Percentiles rank a stretch among this genome's conserved stretches.
Evolutionary conservation across 53 echinoderm and acorn worm species (phyloP).

Genomic region (Stichopus horrens): DNA sequence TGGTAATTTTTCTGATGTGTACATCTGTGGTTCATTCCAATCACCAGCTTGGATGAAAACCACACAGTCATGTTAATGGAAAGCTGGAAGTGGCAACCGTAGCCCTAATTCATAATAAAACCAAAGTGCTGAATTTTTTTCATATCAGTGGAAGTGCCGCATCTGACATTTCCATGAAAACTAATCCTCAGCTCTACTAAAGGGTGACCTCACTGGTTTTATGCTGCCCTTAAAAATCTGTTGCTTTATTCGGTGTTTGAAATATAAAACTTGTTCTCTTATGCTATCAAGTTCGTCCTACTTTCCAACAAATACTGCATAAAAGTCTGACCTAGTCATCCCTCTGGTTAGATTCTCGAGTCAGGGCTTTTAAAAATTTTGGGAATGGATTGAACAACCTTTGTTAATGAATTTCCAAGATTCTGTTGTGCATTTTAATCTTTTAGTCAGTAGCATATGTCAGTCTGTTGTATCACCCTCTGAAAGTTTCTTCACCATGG

Average conservation of each 20-base stretch:
- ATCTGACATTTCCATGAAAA: too few species aligned
- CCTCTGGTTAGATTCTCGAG: neutral
- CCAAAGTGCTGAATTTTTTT: too few species aligned
- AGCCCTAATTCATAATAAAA: too few species aligned
- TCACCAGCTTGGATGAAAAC: too few species aligned
- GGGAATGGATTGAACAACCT: slow-evolving; percentile 5
- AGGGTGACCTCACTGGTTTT: too few species aligned
- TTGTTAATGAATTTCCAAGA: slow-evolving; percentile 1
- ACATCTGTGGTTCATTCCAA: too few species aligned
- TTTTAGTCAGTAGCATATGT: neutral
- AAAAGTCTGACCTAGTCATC: neutral
- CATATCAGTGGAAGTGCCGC: too few species aligned
- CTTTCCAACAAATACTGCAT: neutral
- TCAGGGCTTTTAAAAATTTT: neutral
- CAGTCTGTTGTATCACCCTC: neutral
- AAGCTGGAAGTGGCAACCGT: too few species aligned
- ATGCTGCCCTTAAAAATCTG: neutral
- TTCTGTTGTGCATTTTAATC: slow-evolving; percentile 1
- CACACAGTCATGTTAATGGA: too few species aligned
- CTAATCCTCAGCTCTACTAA: too few species aligned
- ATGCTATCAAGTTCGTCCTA: neutral
- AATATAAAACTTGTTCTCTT: neutral
- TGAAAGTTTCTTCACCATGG: neutral
- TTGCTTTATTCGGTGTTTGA: neutral
- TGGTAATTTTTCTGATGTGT: too few species aligned